phyloP scores from a whole-genome alignment of 2,888 invertebrate species.

The Agonopterix arenella region DNA sequence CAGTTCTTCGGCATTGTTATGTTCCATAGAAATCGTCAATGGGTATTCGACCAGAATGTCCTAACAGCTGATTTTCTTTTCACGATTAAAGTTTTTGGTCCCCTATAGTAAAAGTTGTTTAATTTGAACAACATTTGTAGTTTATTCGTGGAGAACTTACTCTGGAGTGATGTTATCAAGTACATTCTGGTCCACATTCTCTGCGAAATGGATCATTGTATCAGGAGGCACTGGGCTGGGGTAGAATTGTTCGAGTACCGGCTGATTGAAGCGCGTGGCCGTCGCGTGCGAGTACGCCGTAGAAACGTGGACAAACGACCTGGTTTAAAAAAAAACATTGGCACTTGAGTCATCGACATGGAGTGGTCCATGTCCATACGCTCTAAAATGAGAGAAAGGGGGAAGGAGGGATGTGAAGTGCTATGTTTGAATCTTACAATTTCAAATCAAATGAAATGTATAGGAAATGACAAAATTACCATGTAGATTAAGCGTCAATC shows the following conservation, averaged over 20 bases:
- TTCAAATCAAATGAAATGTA: no score
- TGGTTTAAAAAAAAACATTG: slow-evolving; percentile 6
- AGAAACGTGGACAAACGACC: slow-evolving; percentile 35
- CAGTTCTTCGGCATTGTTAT: no score
- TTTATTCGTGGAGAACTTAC: neutral
- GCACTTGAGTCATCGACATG: no score
- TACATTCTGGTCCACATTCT: slow-evolving; percentile 13
- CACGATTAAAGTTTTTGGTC: neutral
- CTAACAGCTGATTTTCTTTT: no score
- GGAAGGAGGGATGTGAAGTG: no score
- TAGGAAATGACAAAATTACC: no score
- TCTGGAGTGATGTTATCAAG: neutral
- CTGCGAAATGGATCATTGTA: slow-evolving; percentile 25
- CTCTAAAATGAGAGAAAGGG: no score
- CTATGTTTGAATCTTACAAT: no score
- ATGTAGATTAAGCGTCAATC: no score
- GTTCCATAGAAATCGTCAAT: no score
- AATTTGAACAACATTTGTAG: neutral
- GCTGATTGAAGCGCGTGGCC: slow-evolving; percentile 3
- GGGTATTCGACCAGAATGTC: no score
- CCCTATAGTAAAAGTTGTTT: neutral
- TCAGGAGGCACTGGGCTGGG: slow-evolving; percentile 18
- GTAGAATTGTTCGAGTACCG: slow-evolving; percentile 24
- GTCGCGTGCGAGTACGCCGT: slow-evolving; percentile 62
- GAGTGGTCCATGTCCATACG: no score